These are phyloP conservation scores for Cebuella pygmaea DNA, from an alignment of 2,797 vertebrate species.

Conservation along the genomic window DNA sequence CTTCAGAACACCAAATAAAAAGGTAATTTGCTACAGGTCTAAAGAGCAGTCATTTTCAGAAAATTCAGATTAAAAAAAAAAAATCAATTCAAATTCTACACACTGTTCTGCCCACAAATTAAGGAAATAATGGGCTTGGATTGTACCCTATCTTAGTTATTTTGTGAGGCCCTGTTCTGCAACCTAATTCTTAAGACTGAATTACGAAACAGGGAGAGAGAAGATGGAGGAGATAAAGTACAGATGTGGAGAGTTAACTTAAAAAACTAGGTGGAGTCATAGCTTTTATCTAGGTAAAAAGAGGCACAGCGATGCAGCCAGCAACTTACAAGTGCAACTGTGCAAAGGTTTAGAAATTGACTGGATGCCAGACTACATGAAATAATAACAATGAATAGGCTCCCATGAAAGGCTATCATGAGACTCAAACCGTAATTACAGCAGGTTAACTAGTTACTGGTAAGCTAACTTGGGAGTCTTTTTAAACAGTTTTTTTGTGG, in stretches of 20 bases:
- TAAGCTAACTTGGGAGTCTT: background rate
- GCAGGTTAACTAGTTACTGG: background rate
- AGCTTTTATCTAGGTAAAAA: background rate
- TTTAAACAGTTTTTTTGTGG: background rate
- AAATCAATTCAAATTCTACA: background rate
- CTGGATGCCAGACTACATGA: background rate
- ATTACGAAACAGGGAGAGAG: background rate
- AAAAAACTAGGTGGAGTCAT: accelerated
- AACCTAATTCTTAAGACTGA: background rate
- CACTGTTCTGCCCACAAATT: background rate
- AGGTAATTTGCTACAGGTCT: background rate
- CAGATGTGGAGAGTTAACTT: background rate
- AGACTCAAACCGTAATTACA: background rate
- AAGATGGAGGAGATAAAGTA: background rate
- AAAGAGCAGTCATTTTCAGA: background rate
- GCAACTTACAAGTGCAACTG: background rate
- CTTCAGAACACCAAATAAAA: background rate
- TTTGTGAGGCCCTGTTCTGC: background rate
- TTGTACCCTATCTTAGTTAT: background rate
- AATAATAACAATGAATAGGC: background rate
- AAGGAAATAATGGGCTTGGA: background rate
- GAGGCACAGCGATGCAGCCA: background rate
- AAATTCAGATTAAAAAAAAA: background rate
- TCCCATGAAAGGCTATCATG: background rate
- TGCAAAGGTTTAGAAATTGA: background rate